A percentile compares a stretch with the other conserved stretches of the same genome.
Conservation (phyloP, 2,888 invertebrate species). For the Hermaeophaga mercurialis region DNA sequence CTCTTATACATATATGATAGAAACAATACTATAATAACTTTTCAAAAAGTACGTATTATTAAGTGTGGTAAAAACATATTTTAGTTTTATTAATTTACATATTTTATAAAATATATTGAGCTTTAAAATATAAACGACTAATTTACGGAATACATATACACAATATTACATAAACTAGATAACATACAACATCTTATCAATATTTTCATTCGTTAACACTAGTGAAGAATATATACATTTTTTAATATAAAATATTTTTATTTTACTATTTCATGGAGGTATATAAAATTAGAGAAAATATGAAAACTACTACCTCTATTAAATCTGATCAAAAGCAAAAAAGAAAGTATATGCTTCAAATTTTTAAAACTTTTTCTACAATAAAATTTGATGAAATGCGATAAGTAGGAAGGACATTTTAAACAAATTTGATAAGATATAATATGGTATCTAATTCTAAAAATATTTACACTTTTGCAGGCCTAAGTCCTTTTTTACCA, state of each 20-base stretch:
- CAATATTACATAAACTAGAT: no score
- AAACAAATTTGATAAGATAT: not conserved
- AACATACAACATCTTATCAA: no score
- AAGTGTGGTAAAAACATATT: constrained; percentile 23
- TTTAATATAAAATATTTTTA: no score
- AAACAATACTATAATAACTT: constrained; percentile 9
- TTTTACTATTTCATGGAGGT: no score
- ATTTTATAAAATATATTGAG: constrained; percentile 19
- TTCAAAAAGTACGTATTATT: no score
- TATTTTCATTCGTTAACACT: no score
- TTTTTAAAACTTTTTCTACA: not conserved
- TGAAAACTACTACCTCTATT: no score
- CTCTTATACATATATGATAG: not conserved
- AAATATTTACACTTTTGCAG: constrained; percentile 45
- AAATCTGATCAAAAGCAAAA: not conserved
- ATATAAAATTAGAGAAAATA: no score
- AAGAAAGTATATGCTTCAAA: not conserved
- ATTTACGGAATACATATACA: constrained; percentile 16
- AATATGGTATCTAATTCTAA: not conserved
- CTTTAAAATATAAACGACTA: constrained; percentile 23
- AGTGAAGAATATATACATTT: no score
- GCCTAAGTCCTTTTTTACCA: constrained; percentile 54
- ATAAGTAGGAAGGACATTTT: not conserved
- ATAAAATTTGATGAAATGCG: not conserved
- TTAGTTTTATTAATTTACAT: constrained; percentile 12